phyloP scores from a whole-genome alignment of 2,888 invertebrate genomes.

The Ecdyonurus torrentis region DNA sequence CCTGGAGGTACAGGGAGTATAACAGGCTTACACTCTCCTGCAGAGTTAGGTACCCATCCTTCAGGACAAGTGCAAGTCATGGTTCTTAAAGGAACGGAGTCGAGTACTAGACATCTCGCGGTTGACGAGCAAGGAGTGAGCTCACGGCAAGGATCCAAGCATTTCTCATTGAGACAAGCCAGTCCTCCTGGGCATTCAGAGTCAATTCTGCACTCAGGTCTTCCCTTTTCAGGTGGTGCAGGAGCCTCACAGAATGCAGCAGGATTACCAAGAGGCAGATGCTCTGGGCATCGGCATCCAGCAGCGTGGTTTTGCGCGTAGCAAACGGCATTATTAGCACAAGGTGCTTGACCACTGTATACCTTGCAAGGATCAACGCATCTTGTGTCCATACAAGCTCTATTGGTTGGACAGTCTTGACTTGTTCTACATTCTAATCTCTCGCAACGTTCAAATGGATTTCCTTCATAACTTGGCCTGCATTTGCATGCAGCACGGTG shows the following conservation, averaged over 20 bases:
- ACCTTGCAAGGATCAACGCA: conserved; percentile 64
- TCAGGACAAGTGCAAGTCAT: conserved; percentile 79
- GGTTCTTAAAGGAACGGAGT: conserved; percentile 71
- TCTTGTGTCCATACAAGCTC: conserved; percentile 50
- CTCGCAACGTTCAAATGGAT: conserved; percentile 62
- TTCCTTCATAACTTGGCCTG: conserved; percentile 55
- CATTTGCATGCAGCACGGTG: conserved; percentile 71
- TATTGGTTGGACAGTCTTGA: conserved; percentile 59
- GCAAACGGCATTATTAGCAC: conserved; percentile 70
- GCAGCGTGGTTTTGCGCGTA: conserved; percentile 64
- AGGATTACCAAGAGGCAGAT: conserved; percentile 64
- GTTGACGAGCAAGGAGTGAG: conserved; percentile 58
- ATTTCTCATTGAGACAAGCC: conserved; percentile 62
- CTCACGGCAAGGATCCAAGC: conserved; percentile 60
- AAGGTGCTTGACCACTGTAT: conserved; percentile 43
- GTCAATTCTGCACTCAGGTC: conserved; percentile 51
- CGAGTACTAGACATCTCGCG: conserved; percentile 64
- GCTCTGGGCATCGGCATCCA: conserved; percentile 65
- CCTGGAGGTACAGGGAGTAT: conserved; percentile 43
- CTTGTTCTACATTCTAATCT: conserved; percentile 62
- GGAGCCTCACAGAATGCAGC: conserved; percentile 51
- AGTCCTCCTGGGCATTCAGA: conserved; percentile 63
- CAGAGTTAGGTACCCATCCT: conserved; percentile 63
- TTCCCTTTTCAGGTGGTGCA: conserved; percentile 21
- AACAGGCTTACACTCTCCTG: conserved; percentile 59